Percentiles rank a stretch among this genome's conserved stretches.
Conservation (phyloP, 2,888 invertebrate species). For the Antitype chi region DNA sequence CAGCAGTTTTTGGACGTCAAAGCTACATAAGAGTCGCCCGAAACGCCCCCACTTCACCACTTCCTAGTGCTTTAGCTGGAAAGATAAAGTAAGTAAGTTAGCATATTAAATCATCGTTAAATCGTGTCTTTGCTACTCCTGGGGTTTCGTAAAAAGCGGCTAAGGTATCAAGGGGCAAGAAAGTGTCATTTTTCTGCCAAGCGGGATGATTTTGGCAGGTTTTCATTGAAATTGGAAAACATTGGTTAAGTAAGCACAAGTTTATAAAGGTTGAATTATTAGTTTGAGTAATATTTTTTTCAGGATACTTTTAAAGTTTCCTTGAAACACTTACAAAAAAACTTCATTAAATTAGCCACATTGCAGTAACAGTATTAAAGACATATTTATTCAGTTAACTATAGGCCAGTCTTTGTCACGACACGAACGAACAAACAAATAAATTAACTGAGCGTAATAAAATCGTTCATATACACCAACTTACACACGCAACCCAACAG, state of each 20-base stretch:
- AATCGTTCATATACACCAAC: slow-evolving; percentile 73
- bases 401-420: slow-evolving; percentile 64
- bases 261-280: too few relatives aligned
- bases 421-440: slow-evolving; percentile 77
- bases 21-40: too few relatives aligned
- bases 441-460: slow-evolving; percentile 77
- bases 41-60: too few relatives aligned
- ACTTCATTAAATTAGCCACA: slow-evolving; percentile 27
- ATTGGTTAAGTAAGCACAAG: too few relatives aligned
- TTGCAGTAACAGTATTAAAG: slow-evolving; percentile 22
- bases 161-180: neutral
- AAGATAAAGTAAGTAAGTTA: too few relatives aligned
- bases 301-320: too few relatives aligned
- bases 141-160: neutral
- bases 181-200: neutral
- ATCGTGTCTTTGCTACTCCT: neutral
- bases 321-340: neutral
- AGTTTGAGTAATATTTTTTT: too few relatives aligned
- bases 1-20: too few relatives aligned
- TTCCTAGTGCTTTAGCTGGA: too few relatives aligned
- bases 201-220: neutral
- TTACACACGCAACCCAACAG: slow-evolving; percentile 16
- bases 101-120: neutral
- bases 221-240: too few relatives aligned
- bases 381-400: slow-evolving; percentile 46